Base-by-base conservation (phyloP, 2,888 invertebrate genomes). In the Drosophila kuntzei region DNA sequence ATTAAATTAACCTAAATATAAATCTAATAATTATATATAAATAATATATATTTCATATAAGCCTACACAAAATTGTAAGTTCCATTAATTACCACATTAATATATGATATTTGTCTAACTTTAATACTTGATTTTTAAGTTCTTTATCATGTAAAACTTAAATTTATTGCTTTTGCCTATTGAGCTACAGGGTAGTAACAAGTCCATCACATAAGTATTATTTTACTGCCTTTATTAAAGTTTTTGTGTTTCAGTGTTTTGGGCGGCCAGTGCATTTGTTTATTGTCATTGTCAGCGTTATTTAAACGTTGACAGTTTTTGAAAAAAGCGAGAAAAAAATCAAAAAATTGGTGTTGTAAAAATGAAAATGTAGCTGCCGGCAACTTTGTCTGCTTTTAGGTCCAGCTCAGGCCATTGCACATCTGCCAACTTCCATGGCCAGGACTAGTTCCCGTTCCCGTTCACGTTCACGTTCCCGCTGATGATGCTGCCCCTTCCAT, bases 271-370 rank as follows among this genome's bases (percentile, higher is more conserved):
- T 82, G 77, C 83, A 84, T 83, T 84, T 79, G 85, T 86, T 86
- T 86, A 79, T 86, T 82, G 85, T 87, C 86, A 81, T 86, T 82
- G 82, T 80, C 84, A 80, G 80, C 85, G 80, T 80, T 86, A 85
- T 85, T 86, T 86, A 87, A 86, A 72, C 79, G 84, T 80, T 87
- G 84, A 85, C 87, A 87, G 87, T 87, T 85, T 74, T 67, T 41
- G 49, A 64, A 65, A 47, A 43, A 51, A 27, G 1, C 25, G 16
- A 47, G 12, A 18, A 27, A 4, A 54, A 46, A 11, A 20, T n/a
- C 25, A 16, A 32, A 29, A 50, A 14, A 29, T 32, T 49, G 43
- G n/a, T 55, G 32, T 62, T 43, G 63, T 55, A 39, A 46, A 71
- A 64, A 70, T 67, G 59, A 68, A 71, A 74, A 64, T 77, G 60